phyloP scores from a whole-genome alignment of 2,113 vertebrate genomes.

The Mobula hypostoma region DNA sequence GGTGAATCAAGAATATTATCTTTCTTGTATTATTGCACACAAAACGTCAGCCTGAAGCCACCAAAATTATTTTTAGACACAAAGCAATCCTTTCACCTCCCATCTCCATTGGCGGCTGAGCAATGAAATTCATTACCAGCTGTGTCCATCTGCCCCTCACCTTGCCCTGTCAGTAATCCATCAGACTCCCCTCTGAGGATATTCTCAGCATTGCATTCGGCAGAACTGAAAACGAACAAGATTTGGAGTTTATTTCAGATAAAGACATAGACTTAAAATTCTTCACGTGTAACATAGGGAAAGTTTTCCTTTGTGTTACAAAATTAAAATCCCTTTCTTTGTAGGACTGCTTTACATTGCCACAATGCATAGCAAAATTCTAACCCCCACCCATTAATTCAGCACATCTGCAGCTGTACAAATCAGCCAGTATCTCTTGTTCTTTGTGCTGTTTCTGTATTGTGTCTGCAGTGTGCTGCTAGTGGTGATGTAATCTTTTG shows the following conservation, averaged over 20 bases:
- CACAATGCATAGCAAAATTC: not conserved
- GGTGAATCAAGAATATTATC: not conserved
- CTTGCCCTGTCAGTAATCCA: not conserved
- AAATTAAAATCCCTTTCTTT: not conserved
- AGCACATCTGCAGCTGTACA: not conserved
- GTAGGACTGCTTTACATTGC: not conserved
- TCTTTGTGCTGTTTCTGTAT: slow-evolving; percentile 27
- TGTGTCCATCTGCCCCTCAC: not conserved
- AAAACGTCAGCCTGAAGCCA: not conserved
- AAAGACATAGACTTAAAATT: not conserved
- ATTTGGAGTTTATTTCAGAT: not conserved
- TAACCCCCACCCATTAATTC: not conserved
- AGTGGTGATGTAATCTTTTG: slow-evolving; percentile 22
- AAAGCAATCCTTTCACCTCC: not conserved
- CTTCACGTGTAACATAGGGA: not conserved
- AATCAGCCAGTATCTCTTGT: not conserved
- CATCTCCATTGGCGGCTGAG: not conserved
- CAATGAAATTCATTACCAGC: not conserved
- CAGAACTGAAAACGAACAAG: not conserved
- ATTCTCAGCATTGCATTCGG: not conserved
- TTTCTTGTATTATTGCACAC: not conserved
- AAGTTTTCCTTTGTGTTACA: not conserved
- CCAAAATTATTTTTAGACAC: not conserved
- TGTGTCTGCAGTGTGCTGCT: slow-evolving; percentile 32
- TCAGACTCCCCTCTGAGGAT: not conserved